Conservation (phyloP, 2,888 invertebrate genomes). For the Neocrepidodera transversa region DNA sequence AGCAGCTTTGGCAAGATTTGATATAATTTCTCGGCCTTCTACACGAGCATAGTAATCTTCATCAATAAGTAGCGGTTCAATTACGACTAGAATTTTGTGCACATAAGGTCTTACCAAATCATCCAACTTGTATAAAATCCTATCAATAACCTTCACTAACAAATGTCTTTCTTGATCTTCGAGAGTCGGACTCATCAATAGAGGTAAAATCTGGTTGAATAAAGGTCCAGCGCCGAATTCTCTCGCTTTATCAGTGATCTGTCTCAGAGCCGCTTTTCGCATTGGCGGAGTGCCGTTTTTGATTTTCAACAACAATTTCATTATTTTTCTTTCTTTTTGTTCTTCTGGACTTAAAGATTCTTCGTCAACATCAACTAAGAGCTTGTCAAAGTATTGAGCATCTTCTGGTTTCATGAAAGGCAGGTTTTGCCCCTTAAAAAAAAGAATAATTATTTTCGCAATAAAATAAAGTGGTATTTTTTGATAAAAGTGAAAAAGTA, state of each 20-base stretch:
- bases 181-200: slow-evolving; percentile 99
- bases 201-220: slow-evolving; percentile 97
- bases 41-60: slow-evolving; percentile 99
- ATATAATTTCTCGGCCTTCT: slow-evolving; percentile 97
- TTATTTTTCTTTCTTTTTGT: slow-evolving; percentile 97
- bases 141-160: slow-evolving; percentile 97
- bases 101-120: slow-evolving; percentile 99
- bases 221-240: slow-evolving; percentile 98
- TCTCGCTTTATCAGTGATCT: slow-evolving; percentile 98
- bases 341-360: slow-evolving; percentile 94
- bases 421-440: slow-evolving; percentile 76
- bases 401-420: slow-evolving; percentile 99
- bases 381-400: slow-evolving; percentile 99
- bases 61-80: slow-evolving; percentile 97
- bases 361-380: slow-evolving; percentile 97
- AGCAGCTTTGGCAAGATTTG: slow-evolving; percentile 98
- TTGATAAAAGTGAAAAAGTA: too few relatives aligned
- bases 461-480: too few relatives aligned
- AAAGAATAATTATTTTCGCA: too few relatives aligned
- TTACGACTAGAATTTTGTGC: slow-evolving; percentile 99
- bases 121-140: slow-evolving; percentile 97
- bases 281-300: slow-evolving; percentile 99
- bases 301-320: slow-evolving; percentile 97
- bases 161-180: slow-evolving; percentile 99
- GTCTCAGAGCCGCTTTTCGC: slow-evolving; percentile 96